Conservation (phyloP, 2,888 invertebrate species). For the Octonoba sinensis region DNA sequence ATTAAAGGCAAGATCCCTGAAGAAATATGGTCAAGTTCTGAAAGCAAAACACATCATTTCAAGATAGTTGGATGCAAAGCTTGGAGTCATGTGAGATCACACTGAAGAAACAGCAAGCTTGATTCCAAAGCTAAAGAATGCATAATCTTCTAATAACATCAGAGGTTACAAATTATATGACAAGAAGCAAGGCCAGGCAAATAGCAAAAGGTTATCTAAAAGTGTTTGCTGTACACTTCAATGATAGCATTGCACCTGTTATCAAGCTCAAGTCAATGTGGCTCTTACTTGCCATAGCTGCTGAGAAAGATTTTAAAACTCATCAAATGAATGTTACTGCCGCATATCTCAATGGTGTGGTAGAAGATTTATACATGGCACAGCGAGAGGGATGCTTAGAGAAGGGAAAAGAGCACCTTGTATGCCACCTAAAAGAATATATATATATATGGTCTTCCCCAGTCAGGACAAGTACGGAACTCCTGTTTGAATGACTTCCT, state of each 20-base stretch:
- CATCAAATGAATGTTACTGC: conserved; percentile 19
- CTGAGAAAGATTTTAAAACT: neutral
- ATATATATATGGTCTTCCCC: conserved; percentile 32
- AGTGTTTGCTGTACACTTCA: conserved; percentile 3
- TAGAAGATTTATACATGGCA: conserved; percentile 19
- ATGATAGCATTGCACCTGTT: conserved; percentile 14
- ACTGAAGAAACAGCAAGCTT: neutral
- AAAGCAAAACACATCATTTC: too few species aligned
- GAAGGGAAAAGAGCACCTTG: conserved; percentile 7
- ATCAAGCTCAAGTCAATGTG: neutral
- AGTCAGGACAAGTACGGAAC: conserved; percentile 27
- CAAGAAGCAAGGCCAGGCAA: conserved; percentile 6
- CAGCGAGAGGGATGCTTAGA: conserved; percentile 10
- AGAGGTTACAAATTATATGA: conserved; percentile 28
- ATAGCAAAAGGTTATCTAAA: conserved; percentile 4
- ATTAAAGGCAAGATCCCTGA: conserved; percentile 15
- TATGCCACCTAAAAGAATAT: conserved; percentile 24
- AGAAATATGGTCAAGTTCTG: too few species aligned
- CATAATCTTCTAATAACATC: neutral
- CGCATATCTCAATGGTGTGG: conserved; percentile 12
- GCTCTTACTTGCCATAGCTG: conserved; percentile 9
- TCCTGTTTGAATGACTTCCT: conserved; percentile 15
- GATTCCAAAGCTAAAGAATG: conserved; percentile 3
- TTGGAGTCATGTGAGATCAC: neutral
- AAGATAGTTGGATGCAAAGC: too few species aligned